phyloP scores from a whole-genome alignment of 2,888 invertebrate genomes.

The Lithosia quadra region DNA sequence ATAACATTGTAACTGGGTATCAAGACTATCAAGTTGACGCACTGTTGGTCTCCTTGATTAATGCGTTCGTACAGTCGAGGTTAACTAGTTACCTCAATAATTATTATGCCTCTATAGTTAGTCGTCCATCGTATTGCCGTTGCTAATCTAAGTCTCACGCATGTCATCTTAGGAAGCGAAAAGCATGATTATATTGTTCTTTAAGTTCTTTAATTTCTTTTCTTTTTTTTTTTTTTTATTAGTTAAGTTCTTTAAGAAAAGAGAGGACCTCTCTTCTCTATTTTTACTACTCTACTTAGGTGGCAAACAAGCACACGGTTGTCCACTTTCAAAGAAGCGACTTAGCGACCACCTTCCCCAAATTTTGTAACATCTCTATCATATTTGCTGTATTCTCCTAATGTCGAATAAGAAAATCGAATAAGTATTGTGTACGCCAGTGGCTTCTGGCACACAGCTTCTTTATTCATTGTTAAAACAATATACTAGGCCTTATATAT shows the following conservation, averaged over 20 bases:
- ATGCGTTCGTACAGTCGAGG: conserved; percentile 26
- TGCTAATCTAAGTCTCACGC: conserved; percentile 14
- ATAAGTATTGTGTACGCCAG: background rate
- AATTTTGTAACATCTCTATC: background rate
- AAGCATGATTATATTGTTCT: background rate
- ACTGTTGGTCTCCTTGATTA: conserved; percentile 27
- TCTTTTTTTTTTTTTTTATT: no score
- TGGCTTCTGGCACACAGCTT: background rate
- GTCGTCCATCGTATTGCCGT: background rate
- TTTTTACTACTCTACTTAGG: no score
- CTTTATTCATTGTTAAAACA: background rate
- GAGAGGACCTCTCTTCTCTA: background rate
- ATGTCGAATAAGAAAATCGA: background rate
- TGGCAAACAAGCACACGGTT: no score
- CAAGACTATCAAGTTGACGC: background rate
- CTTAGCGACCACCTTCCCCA: background rate
- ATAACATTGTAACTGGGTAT: background rate
- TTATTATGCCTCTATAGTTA: conserved; percentile 8
- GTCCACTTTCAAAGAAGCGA: no score
- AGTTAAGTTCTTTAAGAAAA: background rate
- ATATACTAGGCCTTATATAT: background rate
- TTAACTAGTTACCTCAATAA: conserved; percentile 18
- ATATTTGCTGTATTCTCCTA: background rate
- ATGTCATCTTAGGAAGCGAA: background rate
- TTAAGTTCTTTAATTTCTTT: no score